Base-by-base conservation (phyloP, 2,113 vertebrate genomes). In the Epinephelus fuscoguttatus region DNA sequence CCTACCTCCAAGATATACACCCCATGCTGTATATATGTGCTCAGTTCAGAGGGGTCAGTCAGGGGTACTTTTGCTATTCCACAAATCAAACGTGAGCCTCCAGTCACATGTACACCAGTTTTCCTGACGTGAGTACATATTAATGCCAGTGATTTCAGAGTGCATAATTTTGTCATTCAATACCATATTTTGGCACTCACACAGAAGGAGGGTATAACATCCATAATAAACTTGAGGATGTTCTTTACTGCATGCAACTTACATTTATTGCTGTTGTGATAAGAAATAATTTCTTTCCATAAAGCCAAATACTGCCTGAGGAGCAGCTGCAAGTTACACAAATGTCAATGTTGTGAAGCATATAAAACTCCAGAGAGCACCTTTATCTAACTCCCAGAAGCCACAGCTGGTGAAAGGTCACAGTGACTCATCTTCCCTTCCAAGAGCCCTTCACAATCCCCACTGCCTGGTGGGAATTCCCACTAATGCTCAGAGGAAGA, bases 331-430 rank as follows among this genome's bases (percentile, higher is more conserved):
- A n/a, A 47, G 25, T 30, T 62, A 49, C 17, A 62, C 59, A 66
- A 73, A 78, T 81, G 61, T 77, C 78, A 67, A 14, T 19, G 67
- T 19, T 72, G 72, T 56, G 67, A 66, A 19, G 62, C 53, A 37
- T 25, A 23, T 30, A 13, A 37, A 64, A 70, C 50, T 47, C 52
- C 13, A 47, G 30, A 75, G 70, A 71, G 17, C 64, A 49, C 52
- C 59, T 53, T 71, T 56, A 67, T 83, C 66, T 75, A 50, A 53
- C 40, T 60, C 75, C 66, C 71, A 53, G 66, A 70, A 59, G 66
- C 70, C 30, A 30, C 0, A 14, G 33, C 71, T 70, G 52, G 23
- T 42, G 67, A 75, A 80, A 87, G 80, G 85, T 83, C 76, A 80
- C 21, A 40, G 42, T 14, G 1, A 67, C 57, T 75, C 75, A 79